phyloP scores from a whole-genome alignment of 2,797 vertebrate genomes.

The Hydrocynus forskahlii region DNA sequence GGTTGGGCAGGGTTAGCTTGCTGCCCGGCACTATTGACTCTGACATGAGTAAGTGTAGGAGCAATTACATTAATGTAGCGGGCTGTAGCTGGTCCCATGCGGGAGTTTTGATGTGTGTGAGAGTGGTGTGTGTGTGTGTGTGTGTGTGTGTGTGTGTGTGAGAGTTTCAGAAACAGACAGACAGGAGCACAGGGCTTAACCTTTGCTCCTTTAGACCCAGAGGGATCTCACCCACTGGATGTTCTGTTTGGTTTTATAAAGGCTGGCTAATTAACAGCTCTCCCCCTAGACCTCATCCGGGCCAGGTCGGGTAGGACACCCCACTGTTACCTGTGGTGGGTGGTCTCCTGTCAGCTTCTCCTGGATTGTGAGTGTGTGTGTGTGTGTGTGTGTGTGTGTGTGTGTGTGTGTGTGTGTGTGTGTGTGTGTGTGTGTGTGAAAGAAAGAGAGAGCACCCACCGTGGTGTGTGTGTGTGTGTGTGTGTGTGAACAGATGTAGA shows the following conservation, averaged over 20 bases:
- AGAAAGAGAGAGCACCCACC: too few relatives aligned
- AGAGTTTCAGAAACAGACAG: too few relatives aligned
- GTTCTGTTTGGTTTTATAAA: constrained; percentile 56
- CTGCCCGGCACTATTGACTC: constrained; percentile 3
- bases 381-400: background rate
- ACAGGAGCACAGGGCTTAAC: constrained; percentile 23
- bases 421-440: too few relatives aligned
- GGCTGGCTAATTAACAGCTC: constrained; percentile 67
- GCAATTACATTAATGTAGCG: constrained; percentile 14
- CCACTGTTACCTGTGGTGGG: constrained; percentile 53
- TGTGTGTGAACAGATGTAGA: too few relatives aligned
- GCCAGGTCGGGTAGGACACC: constrained; percentile 53
- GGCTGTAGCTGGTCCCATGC: background rate
- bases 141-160: too few relatives aligned
- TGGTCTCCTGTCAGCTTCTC: constrained; percentile 43
- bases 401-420: background rate
- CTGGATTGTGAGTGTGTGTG: constrained; percentile 13
- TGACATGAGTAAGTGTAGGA: constrained; percentile 2
- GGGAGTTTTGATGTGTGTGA: background rate
- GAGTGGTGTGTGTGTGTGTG: too few relatives aligned
- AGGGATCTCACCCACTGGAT: constrained; percentile 57
- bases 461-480: too few relatives aligned
- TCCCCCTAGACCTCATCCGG: constrained; percentile 60
- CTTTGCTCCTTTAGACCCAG: constrained; percentile 50
- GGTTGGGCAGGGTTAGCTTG: background rate